Conservation (phyloP, 2,113 vertebrate species). For the Eretmochelys imbricata region DNA sequence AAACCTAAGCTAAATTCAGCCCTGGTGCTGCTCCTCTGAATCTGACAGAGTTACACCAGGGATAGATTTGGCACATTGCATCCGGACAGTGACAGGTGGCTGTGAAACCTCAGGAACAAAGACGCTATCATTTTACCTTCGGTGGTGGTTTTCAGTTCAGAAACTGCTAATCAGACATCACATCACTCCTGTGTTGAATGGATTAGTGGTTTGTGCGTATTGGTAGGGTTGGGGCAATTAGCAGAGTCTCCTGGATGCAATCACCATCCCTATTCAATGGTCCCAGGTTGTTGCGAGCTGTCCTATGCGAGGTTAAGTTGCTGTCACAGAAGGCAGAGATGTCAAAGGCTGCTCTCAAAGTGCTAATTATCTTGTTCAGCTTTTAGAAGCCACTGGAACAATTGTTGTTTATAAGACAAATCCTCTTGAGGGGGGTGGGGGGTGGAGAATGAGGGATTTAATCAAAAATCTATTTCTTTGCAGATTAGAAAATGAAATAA, state of each 20-base stretch:
- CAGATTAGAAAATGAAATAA: background rate
- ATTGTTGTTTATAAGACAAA: background rate
- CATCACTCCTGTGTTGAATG: background rate
- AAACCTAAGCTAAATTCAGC: background rate
- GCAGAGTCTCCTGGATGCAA: background rate
- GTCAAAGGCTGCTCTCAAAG: background rate
- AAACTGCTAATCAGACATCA: background rate
- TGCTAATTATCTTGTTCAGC: background rate
- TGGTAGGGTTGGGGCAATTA: background rate
- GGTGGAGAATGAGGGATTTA: background rate
- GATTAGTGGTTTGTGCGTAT: background rate
- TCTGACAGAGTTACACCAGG: background rate
- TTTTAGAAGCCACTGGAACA: background rate
- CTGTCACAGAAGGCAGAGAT: background rate
- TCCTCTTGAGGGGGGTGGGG: too few relatives aligned
- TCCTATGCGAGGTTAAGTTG: background rate
- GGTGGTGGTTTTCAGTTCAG: background rate
- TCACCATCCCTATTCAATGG: background rate
- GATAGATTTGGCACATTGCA: background rate
- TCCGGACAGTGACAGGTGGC: background rate
- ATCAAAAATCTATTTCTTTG: background rate
- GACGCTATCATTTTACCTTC: background rate
- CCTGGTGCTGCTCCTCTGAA: background rate
- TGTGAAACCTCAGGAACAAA: background rate
- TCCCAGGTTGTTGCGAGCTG: background rate